Evolutionary conservation across 2,797 vertebrate genomes (phyloP), one percentile per base, ranked within the genome.

Genomic region (Rhincodon typus): DNA sequence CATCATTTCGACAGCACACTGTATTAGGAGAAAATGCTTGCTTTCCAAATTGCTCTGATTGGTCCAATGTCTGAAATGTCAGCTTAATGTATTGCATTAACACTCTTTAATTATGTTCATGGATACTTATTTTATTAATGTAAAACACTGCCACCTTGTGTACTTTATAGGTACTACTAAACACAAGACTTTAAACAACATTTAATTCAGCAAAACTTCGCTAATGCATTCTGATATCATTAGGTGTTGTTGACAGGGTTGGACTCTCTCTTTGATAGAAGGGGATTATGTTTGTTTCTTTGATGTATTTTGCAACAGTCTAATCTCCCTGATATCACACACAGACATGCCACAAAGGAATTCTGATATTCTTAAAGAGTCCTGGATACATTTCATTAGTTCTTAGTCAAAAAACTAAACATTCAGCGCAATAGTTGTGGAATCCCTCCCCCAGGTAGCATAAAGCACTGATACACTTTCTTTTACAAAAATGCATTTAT

Each of bases 91-190:
- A 23, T 94, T 74, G 17, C 46, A 95, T n/a, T 74, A 95, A 53
- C 94, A 95, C 94, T 53, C 57, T 70, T 70, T 66, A 50, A 69
- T 42, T 94, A 46, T 94, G 93, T 70, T 70, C 15, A 34, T 74
- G 30, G 42, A 0, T 30, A 5, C 38, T 69, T 72, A 46, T 70
- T n/a, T 90, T 50, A 27, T 25, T 25, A 27, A 94, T 94, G 93
- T 69, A 70, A 94, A 94, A 94, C 38, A 50, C 93, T 94, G 93
- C 66, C 93, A 70, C 93, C 38, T 70, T 42, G 93, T 94, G 93
- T 38, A 34, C 15, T 90, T 90, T n/a, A 34, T 62, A 62, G 57
- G 87, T 15, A 66, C 62, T 62, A 5, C 87, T 62, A 66, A 90
- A 23, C 38, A 84, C 62, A 34, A n/a, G 30, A 90, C 53, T 62